Percentiles rank a stretch among this genome's conserved stretches.
These are phyloP conservation scores for Perca flavescens DNA, from an alignment of 2,113 vertebrate genomes.

Conservation along the genomic window DNA sequence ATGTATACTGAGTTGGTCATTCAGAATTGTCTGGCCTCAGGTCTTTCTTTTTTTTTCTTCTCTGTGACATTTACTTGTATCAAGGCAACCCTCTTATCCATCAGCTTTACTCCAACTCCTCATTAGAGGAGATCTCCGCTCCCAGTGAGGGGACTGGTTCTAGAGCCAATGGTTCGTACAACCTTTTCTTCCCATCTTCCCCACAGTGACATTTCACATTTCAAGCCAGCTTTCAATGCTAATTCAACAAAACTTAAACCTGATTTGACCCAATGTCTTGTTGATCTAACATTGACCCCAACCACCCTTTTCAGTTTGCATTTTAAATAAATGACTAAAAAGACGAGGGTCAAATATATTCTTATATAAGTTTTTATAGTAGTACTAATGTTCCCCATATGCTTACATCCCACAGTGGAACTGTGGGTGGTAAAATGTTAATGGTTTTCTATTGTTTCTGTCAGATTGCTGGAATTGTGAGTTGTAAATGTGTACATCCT, in stretches of 20 bases:
- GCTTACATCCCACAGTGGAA: neutral
- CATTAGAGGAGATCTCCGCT: neutral
- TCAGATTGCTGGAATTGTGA: neutral
- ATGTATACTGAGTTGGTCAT: constrained; percentile 30
- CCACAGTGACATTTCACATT: neutral
- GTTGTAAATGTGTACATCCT: neutral
- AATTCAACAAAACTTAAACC: neutral
- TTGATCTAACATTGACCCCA: neutral
- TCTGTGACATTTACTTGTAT: neutral
- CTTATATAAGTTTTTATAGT: too few relatives aligned
- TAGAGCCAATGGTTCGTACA: neutral
- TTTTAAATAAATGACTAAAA: neutral
- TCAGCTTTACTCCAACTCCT: neutral
- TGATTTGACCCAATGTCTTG: neutral
- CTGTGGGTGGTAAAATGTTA: too few relatives aligned
- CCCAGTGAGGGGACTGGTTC: neutral
- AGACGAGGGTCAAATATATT: too few relatives aligned
- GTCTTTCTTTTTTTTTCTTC: constrained; percentile 1
- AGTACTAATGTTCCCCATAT: neutral
- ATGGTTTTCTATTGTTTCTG: neutral
- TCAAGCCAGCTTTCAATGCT: neutral
- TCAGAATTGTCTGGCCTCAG: constrained; percentile 23
- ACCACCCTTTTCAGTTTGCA: neutral
- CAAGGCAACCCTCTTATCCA: neutral
- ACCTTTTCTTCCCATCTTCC: neutral